Evolutionary conservation across 2,888 invertebrate species (phyloP).

Genomic region (Carcina quercana): DNA sequence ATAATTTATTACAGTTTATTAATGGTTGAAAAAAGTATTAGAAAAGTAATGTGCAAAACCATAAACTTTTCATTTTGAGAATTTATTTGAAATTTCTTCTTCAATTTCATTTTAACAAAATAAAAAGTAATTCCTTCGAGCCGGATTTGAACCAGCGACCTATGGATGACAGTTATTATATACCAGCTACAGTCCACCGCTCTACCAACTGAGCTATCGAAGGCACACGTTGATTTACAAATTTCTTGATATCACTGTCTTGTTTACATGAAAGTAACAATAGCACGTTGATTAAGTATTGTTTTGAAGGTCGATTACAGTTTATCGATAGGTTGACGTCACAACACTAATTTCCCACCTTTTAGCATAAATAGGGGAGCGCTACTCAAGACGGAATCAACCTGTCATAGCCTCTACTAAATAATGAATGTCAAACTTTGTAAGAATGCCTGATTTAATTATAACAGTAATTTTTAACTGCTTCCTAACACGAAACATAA

Average conservation of each 20-base stretch:
- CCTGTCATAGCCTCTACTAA: slow-evolving; percentile 46
- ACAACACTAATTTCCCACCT: slow-evolving; percentile 20
- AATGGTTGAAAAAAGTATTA: too few species aligned
- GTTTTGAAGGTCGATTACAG: neutral
- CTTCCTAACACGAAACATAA: slow-evolving; percentile 43
- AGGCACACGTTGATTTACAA: too few species aligned
- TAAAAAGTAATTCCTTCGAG: slow-evolving; percentile 57
- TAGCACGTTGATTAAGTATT: neutral
- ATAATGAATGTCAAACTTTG: slow-evolving; percentile 46
- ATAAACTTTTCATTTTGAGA: too few species aligned
- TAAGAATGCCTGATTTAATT: slow-evolving; percentile 59
- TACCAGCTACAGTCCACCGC: slow-evolving; percentile 59
- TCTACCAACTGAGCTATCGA: slow-evolving; percentile 76
- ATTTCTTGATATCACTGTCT: too few species aligned
- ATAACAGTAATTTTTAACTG: slow-evolving; percentile 49
- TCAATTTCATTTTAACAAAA: neutral
- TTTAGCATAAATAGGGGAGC: slow-evolving; percentile 39
- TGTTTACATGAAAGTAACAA: neutral
- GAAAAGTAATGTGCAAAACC: too few species aligned
- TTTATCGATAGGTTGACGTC: slow-evolving; percentile 13
- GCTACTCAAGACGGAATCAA: slow-evolving; percentile 39
- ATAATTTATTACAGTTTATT: too few species aligned
- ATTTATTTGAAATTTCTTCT: too few species aligned
- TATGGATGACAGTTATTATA: slow-evolving; percentile 67
- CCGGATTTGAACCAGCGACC: slow-evolving; percentile 78